Evolutionary conservation across 2,797 vertebrate genomes (phyloP).

Genomic region (Rhinatrema bivittatum): DNA sequence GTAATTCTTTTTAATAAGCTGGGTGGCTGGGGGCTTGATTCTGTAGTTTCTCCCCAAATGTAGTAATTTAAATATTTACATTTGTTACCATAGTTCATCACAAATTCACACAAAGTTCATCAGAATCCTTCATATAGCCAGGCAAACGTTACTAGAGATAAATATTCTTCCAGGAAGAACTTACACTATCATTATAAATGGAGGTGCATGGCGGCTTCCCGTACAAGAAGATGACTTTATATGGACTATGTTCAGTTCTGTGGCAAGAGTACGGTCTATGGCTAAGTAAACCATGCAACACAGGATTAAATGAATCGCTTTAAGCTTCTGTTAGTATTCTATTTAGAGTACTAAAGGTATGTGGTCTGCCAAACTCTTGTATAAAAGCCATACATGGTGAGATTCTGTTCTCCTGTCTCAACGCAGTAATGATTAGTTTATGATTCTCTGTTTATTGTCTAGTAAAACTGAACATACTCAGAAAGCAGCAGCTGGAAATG

Average conservation of each 20-base stretch:
- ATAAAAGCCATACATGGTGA: neutral
- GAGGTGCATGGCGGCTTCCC: neutral
- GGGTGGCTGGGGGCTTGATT: no score
- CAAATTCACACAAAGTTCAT: no score
- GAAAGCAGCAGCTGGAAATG: neutral
- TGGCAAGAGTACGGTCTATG: constrained; percentile 9
- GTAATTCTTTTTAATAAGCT: no score
- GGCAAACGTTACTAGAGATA: neutral
- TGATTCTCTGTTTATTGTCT: no score
- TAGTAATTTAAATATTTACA: no score
- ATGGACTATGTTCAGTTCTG: constrained; percentile 8
- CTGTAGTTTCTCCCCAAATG: no score
- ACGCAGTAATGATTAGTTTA: no score
- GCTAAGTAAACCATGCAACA: neutral
- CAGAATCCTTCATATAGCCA: neutral
- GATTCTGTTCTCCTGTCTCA: constrained; percentile 1
- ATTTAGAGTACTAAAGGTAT: constrained; percentile 6
- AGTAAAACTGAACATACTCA: constrained; percentile 13
- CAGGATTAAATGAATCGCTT: neutral
- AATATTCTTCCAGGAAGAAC: neutral
- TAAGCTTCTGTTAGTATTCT: neutral
- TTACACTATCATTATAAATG: rapidly evolving
- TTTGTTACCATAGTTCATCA: no score
- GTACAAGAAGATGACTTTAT: constrained; percentile 5
- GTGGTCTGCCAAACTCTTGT: neutral